Evolutionary conservation across 2,797 vertebrate species (phyloP).

Genomic region (Xenopus petersii): DNA sequence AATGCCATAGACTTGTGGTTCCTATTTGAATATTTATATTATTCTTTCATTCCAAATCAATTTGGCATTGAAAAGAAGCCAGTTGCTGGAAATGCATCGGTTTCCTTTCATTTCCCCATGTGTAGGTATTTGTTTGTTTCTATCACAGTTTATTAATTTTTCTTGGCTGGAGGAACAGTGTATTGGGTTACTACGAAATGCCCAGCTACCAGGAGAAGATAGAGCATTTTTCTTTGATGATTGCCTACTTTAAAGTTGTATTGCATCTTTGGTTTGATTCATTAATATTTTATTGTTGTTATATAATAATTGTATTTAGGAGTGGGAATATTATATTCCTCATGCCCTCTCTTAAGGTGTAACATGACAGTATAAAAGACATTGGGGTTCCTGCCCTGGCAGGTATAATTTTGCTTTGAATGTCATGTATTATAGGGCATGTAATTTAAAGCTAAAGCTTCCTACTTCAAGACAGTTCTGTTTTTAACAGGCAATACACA

Average conservation of each 20-base stretch:
- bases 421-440: no score
- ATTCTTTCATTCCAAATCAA: slow-evolving; percentile 37
- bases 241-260: slow-evolving; percentile 13
- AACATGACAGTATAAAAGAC: no score
- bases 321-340: no score
- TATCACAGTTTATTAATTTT: slow-evolving; percentile 31
- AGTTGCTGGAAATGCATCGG: slow-evolving; percentile 29
- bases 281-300: not conserved
- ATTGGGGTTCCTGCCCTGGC: no score
- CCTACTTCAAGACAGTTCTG: no score
- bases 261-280: not conserved
- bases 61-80: slow-evolving; percentile 30
- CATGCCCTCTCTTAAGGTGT: no score
- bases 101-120: slow-evolving; percentile 36
- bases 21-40: slow-evolving; percentile 24
- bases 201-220: slow-evolving; percentile 28
- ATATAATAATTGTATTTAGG: not conserved
- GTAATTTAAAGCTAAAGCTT: no score
- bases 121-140: slow-evolving; percentile 36
- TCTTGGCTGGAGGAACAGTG: slow-evolving; percentile 11
- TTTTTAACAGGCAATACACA: no score
- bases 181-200: slow-evolving; percentile 12
- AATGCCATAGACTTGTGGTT: slow-evolving; percentile 7
- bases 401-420: no score
- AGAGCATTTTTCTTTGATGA: slow-evolving; percentile 12